Evolutionary conservation across 2,888 invertebrate species (phyloP).

Genomic region (Dendrolimus houi): DNA sequence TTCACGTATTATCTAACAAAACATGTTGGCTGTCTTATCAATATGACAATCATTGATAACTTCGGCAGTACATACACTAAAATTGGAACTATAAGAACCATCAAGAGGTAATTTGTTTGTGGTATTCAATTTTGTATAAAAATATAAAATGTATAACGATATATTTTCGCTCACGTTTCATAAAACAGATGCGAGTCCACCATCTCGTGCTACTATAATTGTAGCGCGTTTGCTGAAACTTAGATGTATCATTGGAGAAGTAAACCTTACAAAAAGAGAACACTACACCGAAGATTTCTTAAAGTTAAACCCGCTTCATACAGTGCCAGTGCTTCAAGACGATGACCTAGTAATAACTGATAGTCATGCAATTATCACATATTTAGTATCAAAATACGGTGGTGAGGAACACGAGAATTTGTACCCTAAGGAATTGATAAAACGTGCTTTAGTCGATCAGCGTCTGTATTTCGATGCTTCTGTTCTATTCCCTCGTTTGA

Average conservation of each 20-base stretch:
- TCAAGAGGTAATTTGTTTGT: too few relatives aligned
- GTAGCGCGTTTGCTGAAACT: constrained; percentile 25
- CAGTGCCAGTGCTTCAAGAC: constrained; percentile 39
- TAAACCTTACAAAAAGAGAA: constrained; percentile 25
- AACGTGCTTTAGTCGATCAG: constrained; percentile 30
- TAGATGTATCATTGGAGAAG: constrained; percentile 24
- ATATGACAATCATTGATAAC: too few relatives aligned
- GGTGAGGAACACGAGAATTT: constrained; percentile 16
- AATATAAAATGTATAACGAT: too few relatives aligned
- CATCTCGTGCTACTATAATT: constrained; percentile 31
- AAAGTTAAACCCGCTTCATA: constrained; percentile 36
- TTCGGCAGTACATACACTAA: too few relatives aligned
- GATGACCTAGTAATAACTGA: constrained; percentile 28
- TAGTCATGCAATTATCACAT: constrained; percentile 38
- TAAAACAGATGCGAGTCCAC: constrained; percentile 31
- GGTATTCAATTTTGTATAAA: too few relatives aligned
- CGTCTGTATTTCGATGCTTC: constrained; percentile 35
- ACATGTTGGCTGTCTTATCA: too few relatives aligned
- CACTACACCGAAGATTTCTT: constrained; percentile 30
- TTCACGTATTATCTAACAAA: too few relatives aligned
- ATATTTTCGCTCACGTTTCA: constrained; percentile 17
- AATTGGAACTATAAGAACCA: too few relatives aligned
- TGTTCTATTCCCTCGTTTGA: constrained; percentile 31
- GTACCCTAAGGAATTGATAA: constrained; percentile 27
- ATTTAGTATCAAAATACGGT: constrained; percentile 31